Conservation (phyloP, 2,797 vertebrate species). For the Coendou prehensilis region DNA sequence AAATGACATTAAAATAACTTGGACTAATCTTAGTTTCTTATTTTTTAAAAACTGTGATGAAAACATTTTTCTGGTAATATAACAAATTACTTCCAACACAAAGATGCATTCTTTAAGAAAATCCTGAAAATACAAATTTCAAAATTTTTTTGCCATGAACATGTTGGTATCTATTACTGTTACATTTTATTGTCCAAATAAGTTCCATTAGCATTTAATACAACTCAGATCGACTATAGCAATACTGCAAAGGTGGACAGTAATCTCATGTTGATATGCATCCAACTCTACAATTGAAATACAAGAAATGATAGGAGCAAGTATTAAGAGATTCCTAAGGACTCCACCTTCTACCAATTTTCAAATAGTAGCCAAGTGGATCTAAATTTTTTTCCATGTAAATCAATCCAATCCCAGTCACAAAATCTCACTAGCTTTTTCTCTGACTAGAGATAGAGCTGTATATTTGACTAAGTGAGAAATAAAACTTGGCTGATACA, state of each 20-base stretch:
- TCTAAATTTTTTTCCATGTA: neutral
- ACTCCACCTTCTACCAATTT: neutral
- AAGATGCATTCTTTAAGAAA: neutral
- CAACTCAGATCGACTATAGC: neutral
- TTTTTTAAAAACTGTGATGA: constrained; percentile 29
- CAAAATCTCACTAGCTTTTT: neutral
- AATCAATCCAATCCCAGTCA: neutral
- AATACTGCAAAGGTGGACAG: neutral
- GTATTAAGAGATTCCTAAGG: neutral
- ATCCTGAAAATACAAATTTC: neutral
- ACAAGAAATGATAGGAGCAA: neutral
- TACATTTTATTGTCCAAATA: neutral
- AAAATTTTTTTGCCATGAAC: constrained; percentile 30
- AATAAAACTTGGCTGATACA: neutral
- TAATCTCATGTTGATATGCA: neutral
- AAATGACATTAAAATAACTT: constrained; percentile 38
- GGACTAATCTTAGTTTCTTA: neutral
- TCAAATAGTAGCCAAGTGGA: neutral
- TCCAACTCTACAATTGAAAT: neutral
- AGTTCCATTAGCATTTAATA: neutral
- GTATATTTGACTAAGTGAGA: neutral
- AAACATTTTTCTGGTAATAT: neutral
- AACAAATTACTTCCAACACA: constrained; percentile 19
- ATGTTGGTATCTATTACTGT: neutral
- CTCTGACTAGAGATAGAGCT: neutral